Base-by-base conservation (phyloP, 2,888 invertebrate species). In the Lycia hirtaria region DNA sequence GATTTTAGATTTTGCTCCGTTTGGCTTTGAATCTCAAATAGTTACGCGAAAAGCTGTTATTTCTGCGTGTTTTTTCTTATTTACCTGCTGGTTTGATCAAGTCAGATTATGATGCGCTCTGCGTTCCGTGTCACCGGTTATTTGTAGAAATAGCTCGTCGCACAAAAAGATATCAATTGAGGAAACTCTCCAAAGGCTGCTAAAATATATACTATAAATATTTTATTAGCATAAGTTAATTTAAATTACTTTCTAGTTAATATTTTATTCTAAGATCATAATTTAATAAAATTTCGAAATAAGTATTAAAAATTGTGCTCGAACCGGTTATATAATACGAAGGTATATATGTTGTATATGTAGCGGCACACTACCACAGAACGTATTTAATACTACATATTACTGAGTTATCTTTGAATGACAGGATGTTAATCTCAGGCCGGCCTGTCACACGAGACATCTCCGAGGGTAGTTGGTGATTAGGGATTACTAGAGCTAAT, bases 381-480 rank as follows among this genome's bases (percentile, higher is more conserved):
- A 24, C 24, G n/a, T n/a, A 24, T 24, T 24, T 7, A 7, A 9
- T 5, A 24, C 24, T 24, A 24, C 3, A 49, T 50, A 37, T 50
- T 76, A 65, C 74, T 69, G 68, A 75, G 70, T 49, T 49, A 47
- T 59, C 65, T 64, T 62, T 71, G 68, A 74, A 69, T 75, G 76
- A 72, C 71, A 68, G 68, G 57, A 68, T 72, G 72, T 68, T 73
- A 69, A 75, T 73, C 65, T 66, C 59, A 50, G 47, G 55, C 53
- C 33, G 53, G 62, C 60, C 62, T 64, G 64, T 61, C 54, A 64
- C 58, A 51, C 26, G 60, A 53, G 56, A 30, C 47, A 53, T 61
- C 55, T 56, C 35, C 15, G 32, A 17, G 32, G 24, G 20, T 7
- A 30, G n/a, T 37, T 19, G 38, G 49, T 50, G 22, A 47, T 57